Evolutionary conservation across 1,140 invertebrate species (phyloP).

Genomic region (Cydia splendana): DNA sequence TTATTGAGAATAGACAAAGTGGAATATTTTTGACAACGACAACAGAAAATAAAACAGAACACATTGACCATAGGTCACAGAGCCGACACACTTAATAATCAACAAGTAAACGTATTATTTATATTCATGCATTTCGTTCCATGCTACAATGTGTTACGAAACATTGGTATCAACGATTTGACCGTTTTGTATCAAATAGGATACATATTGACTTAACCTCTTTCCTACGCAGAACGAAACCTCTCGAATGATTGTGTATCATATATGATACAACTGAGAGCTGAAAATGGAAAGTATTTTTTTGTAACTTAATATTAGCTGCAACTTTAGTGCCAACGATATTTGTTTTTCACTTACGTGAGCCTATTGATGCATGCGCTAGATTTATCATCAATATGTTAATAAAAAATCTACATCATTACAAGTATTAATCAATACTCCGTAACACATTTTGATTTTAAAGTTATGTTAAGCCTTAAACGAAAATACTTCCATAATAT

Average conservation of each 20-base stretch:
- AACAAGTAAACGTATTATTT: not conserved
- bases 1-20: not conserved
- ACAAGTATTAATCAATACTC: not conserved
- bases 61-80: not conserved
- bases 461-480: not conserved
- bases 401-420: too few relatives aligned
- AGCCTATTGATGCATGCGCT: too few relatives aligned
- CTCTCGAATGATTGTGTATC: not conserved
- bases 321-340: not conserved
- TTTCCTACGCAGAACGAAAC: not conserved
- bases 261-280: not conserved
- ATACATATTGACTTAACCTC: not conserved
- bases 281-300: not conserved
- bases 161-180: not conserved
- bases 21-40: not conserved
- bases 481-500: conserved; percentile 10
- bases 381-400: too few relatives aligned
- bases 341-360: too few relatives aligned
- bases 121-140: not conserved
- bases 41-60: not conserved
- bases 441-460: not conserved
- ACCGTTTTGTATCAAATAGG: not conserved
- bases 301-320: not conserved
- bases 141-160: conserved; percentile 3
- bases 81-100: conserved; percentile 7